These are phyloP conservation scores for Tetropium fuscum DNA, from an alignment of 2,888 invertebrate species.

Conservation along the genomic window DNA sequence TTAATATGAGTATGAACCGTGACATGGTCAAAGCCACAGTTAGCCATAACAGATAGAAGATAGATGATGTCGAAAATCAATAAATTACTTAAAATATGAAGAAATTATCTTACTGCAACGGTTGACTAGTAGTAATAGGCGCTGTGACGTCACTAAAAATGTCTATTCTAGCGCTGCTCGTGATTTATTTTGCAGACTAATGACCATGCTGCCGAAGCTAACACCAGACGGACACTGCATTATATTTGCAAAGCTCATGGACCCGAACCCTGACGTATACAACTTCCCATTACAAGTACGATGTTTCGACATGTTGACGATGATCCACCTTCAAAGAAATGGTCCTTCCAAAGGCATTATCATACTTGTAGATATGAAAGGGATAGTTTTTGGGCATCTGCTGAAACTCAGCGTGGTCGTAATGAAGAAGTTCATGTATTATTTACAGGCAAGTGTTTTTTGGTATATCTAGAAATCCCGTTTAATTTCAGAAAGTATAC, in stretches of 20 bases:
- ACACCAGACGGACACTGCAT: constrained; percentile 54
- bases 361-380: constrained; percentile 74
- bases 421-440: constrained; percentile 77
- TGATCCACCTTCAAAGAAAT: constrained; percentile 69
- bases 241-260: constrained; percentile 60
- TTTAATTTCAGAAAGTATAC: neutral
- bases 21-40: no score
- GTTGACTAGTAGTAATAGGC: no score
- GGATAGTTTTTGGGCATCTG: constrained; percentile 73
- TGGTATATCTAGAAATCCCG: no score
- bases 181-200: constrained; percentile 43
- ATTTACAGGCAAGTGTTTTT: constrained; percentile 71
- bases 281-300: constrained; percentile 69
- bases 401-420: constrained; percentile 73
- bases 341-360: constrained; percentile 72
- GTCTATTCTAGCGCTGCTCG: no score
- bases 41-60: no score
- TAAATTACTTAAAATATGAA: no score
- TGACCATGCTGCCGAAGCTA: constrained; percentile 45
- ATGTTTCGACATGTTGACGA: constrained; percentile 71
- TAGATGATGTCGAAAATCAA: no score
- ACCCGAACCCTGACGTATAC: constrained; percentile 72
- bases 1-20: no score
- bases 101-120: no score
- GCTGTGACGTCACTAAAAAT: no score